Percentiles rank a stretch among this genome's conserved stretches.
These are phyloP conservation scores for Amphiprion ocellaris DNA, from an alignment of 2,113 vertebrate species.

Conservation along the genomic window DNA sequence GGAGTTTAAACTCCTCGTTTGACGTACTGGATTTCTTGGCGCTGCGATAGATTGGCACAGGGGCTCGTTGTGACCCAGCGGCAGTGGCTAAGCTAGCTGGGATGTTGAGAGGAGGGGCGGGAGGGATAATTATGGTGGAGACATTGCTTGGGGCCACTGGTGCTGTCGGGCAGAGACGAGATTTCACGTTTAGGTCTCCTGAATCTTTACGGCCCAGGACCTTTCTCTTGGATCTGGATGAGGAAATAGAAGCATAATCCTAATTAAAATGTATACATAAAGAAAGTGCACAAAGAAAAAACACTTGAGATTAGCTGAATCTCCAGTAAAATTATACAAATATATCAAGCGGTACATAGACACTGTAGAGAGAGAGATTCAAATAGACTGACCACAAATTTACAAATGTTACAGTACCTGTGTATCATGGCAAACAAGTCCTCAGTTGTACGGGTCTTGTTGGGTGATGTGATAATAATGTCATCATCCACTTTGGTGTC, in stretches of 20 bases:
- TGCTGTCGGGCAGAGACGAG: conserved; percentile 85
- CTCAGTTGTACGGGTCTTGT: conserved; percentile 96
- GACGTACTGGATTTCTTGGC: conserved; percentile 98
- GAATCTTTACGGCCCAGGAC: conserved; percentile 98
- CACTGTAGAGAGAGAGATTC: background rate
- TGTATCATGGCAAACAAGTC: conserved; percentile 99
- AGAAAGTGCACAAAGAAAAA: background rate
- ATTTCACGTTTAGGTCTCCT: conserved; percentile 90
- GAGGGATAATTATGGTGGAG: conserved; percentile 73
- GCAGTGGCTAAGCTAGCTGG: conserved; percentile 64
- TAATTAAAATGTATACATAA: conserved; percentile 4
- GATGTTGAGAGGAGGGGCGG: conserved; percentile 73
- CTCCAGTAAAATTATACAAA: background rate
- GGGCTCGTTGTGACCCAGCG: conserved; percentile 89
- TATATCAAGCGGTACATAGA: background rate
- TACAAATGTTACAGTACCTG: conserved; percentile 81
- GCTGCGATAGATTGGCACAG: conserved; percentile 96
- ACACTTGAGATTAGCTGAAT: background rate
- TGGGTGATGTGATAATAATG: conserved; percentile 92
- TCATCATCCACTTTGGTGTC: conserved; percentile 92
- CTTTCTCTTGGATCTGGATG: conserved; percentile 96
- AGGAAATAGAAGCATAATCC: conserved; percentile 30
- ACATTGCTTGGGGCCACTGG: conserved; percentile 78
- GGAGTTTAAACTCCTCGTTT: conserved; percentile 97
- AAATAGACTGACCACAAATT: background rate